Percentiles rank a stretch among this genome's conserved stretches.
phyloP scores from a whole-genome alignment of 1,140 invertebrate species.

The Coelopa frigida region DNA sequence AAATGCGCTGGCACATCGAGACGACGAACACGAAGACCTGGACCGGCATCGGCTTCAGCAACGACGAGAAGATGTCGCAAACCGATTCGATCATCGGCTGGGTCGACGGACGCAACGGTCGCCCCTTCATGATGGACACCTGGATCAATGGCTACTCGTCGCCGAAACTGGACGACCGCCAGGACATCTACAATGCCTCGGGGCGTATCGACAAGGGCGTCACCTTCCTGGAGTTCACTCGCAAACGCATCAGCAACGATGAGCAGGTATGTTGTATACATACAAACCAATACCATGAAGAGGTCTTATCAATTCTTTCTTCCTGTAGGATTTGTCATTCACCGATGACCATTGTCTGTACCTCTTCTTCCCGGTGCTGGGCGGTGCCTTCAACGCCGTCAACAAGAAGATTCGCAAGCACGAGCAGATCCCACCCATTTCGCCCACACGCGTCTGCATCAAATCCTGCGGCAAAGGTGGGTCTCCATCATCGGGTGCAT shows the following conservation, averaged over 20 bases:
- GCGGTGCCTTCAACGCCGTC: constrained; percentile 73
- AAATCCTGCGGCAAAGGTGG: constrained; percentile 65
- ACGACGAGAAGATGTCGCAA: constrained; percentile 69
- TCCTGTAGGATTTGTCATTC: constrained; percentile 66
- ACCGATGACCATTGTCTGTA: constrained; percentile 76
- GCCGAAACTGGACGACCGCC: constrained; percentile 67
- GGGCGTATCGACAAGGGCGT: constrained; percentile 68
- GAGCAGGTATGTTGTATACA: constrained; percentile 46
- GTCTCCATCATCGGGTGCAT: neutral
- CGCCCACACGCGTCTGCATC: constrained; percentile 75
- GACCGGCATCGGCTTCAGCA: constrained; percentile 91
- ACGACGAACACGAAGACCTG: constrained; percentile 75
- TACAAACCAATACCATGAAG: constrained; percentile 3
- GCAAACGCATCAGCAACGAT: constrained; percentile 72
- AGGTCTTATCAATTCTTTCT: constrained; percentile 6
- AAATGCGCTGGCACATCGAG: constrained; percentile 78
- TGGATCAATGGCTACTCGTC: constrained; percentile 73
- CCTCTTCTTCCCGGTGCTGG: constrained; percentile 81
- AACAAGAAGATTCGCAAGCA: constrained; percentile 85
- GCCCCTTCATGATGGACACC: constrained; percentile 80
- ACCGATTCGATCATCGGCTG: constrained; percentile 67
- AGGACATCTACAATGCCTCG: constrained; percentile 65
- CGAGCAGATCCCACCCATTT: constrained; percentile 65
- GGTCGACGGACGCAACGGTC: constrained; percentile 69
- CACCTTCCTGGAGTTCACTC: constrained; percentile 70